Evolutionary conservation across 23 tunicate species (phyloP).

Genomic region (Trididemnum nubilum): DNA sequence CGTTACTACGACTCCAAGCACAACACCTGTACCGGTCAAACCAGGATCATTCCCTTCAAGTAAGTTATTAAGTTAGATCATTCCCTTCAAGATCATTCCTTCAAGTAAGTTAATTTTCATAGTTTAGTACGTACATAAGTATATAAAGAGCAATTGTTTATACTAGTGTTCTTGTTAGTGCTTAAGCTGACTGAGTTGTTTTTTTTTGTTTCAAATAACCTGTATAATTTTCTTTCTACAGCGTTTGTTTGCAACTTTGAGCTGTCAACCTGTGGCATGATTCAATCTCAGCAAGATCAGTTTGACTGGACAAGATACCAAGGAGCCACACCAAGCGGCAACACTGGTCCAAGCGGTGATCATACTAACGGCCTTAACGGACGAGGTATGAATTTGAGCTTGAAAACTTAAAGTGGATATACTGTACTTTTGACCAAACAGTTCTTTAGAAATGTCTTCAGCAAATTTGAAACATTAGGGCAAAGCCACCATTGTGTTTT

Average conservation of each 20-base stretch:
- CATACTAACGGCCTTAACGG: conserved; percentile 54
- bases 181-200: too few species aligned
- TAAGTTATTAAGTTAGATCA: too few species aligned
- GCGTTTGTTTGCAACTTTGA: conserved; percentile 69
- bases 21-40: conserved; percentile 28
- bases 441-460: background rate
- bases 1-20: conserved; percentile 33
- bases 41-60: conserved; percentile 39
- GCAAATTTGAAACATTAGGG: background rate
- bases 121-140: too few species aligned
- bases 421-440: too few species aligned
- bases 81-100: too few species aligned
- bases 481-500: too few species aligned
- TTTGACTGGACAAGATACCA: conserved; percentile 59
- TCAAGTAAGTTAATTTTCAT: conserved; percentile 11
- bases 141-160: background rate
- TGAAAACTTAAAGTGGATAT: too few species aligned
- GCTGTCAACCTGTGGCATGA: conserved; percentile 35
- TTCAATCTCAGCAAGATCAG: conserved; percentile 40
- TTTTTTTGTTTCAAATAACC: too few species aligned
- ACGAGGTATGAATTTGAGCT: conserved; percentile 19
- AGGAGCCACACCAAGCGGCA: conserved; percentile 56
- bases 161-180: background rate
- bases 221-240: too few species aligned
- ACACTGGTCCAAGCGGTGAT: conserved; percentile 66